Evolutionary conservation across 2,888 invertebrate species (phyloP), one percentile per base, ranked within the genome.

Genomic region (Steinernema carpocapsae): DNA sequence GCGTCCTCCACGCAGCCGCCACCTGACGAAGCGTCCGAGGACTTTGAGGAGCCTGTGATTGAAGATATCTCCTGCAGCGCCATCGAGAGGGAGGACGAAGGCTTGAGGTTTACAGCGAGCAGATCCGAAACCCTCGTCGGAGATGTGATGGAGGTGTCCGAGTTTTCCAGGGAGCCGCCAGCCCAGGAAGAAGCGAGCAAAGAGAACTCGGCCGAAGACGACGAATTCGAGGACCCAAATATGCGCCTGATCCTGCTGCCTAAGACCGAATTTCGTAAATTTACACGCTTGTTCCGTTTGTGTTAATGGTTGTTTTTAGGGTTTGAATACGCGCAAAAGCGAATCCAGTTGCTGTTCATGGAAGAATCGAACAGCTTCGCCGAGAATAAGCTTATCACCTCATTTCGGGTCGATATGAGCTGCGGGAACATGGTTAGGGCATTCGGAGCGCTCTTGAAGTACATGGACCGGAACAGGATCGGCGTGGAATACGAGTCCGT

Each of bases 361-460:
- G 79, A 79, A 17, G 72, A 74, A 3, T 77, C 80, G 10, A 52
- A 74, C 10, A 71, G 64, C 17, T 76, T 71, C n/a, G 72, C 73
- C 51, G 78, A 82, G 72, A 52, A 72, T 10, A 72, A 74, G 52
- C 51, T 80, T 26, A 71, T 77, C 17, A 74, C 78, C 6, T 52
- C 78, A 17, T 83, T 83, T 59, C 76, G 80, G 10, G 70, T 83
- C 42, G 82, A 83, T 51, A 74, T 77, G 48, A 59, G 52, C 51
- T 72, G 76, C 12, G 56, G 51, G 10, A 80, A 82, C 59, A 82
- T 81, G 81, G 80, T 81, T 32, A 79, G 83, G 17, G 76, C 85
- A 0, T 74, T 86, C 32, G 86, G 86, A 0, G 86, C 86, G 12
- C 80, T 87, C 22, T 77, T 87, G 22, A 59, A 76, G 6, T 83